Evolutionary conservation across 64 coral and sea anemone species (phyloP).

Genomic region (Orbicella faveolata): DNA sequence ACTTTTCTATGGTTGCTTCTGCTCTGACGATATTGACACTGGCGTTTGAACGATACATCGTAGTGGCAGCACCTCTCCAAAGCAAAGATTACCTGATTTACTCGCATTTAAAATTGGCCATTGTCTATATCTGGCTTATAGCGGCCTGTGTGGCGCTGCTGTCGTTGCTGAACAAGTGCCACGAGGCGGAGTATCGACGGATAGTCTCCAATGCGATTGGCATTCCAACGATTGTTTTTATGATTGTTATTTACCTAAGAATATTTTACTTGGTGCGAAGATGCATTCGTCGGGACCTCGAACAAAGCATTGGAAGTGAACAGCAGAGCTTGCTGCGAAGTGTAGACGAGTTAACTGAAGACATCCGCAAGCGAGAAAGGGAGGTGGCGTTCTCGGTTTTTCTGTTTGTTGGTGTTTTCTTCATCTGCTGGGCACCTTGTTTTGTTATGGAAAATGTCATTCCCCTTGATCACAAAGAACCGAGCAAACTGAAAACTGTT

Average conservation of each 20-base stretch:
- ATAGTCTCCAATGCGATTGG: conserved; percentile 42
- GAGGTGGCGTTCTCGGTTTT: conserved; percentile 72
- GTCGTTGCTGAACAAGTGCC: background rate
- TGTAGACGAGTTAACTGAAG: conserved; percentile 2
- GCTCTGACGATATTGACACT: conserved; percentile 72
- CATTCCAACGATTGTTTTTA: conserved; percentile 16
- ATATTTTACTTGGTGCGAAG: conserved; percentile 49
- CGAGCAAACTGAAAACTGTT: background rate
- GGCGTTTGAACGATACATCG: conserved; percentile 53
- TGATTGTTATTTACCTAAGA: conserved; percentile 43
- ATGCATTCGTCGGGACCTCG: conserved; percentile 31
- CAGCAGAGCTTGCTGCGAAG: background rate
- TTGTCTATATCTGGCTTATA: conserved; percentile 42
- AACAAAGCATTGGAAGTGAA: background rate
- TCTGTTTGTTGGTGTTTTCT: conserved; percentile 67
- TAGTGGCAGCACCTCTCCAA: conserved; percentile 21
- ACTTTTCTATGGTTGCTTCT: conserved; percentile 44
- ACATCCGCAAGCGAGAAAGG: conserved; percentile 55
- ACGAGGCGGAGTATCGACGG: background rate
- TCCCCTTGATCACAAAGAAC: background rate
- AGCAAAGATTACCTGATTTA: conserved; percentile 18
- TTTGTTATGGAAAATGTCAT: conserved; percentile 66
- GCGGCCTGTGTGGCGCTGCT: background rate
- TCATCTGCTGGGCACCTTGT: conserved; percentile 62
- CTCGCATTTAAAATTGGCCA: conserved; percentile 8